phyloP scores from a whole-genome alignment of 2,888 invertebrate species.

The Eurytoma adleriae region DNA sequence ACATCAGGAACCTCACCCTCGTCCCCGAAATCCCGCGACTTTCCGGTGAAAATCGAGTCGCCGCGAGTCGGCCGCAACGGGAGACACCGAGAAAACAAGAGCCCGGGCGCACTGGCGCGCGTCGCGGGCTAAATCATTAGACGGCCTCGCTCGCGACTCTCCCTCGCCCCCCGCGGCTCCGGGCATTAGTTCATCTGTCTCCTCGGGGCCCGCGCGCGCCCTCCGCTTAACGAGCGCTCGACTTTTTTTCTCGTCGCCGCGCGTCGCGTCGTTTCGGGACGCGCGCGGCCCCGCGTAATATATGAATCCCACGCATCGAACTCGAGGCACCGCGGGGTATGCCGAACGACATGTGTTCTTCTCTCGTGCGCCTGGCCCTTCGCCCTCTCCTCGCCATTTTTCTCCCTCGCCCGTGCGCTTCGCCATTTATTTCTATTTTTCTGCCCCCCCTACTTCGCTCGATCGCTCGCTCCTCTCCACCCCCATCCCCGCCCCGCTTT shows the following conservation, averaged over 20 bases:
- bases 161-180: conserved; percentile 69
- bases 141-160: conserved; percentile 58
- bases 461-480: no score
- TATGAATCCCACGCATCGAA: conserved; percentile 75
- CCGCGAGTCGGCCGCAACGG: not conserved
- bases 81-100: not conserved
- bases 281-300: conserved; percentile 70
- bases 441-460: no score
- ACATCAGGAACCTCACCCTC: no score
- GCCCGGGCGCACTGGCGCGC: not conserved
- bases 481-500: not conserved
- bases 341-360: conserved; percentile 75
- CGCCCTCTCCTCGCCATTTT: conserved; percentile 48
- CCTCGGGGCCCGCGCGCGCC: conserved; percentile 60
- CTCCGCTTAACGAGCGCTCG: conserved; percentile 63
- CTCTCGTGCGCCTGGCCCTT: conserved; percentile 62
- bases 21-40: not conserved
- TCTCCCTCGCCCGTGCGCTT: conserved; percentile 54
- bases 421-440: conserved; percentile 47
- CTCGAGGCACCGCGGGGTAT: conserved; percentile 72
- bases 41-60: conserved; percentile 20
- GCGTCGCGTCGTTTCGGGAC: conserved; percentile 59
- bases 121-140: conserved; percentile 71
- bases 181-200: conserved; percentile 74
- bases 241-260: conserved; percentile 49